Percentiles rank a stretch among this genome's conserved stretches.
phyloP scores from a whole-genome alignment of 2,888 invertebrate genomes.

The Dasysyrphus albostriatus region DNA sequence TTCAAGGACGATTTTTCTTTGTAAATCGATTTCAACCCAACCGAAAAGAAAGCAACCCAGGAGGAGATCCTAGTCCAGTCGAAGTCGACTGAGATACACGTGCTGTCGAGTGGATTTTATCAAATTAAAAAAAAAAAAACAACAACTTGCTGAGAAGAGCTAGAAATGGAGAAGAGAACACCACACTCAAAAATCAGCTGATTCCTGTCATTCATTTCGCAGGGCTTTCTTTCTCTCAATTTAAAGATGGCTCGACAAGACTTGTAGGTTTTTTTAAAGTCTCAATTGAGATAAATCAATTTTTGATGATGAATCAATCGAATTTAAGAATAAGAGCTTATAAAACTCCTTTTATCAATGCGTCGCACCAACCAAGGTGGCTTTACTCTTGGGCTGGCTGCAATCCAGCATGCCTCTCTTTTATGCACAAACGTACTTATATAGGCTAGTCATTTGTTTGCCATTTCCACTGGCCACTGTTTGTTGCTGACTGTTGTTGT shows the following conservation, averaged over 20 bases:
- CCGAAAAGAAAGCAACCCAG: neutral
- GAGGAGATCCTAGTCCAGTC: neutral
- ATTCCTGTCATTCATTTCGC: conserved; percentile 7
- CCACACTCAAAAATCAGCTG: conserved; percentile 16
- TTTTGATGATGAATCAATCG: neutral
- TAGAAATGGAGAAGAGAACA: conserved; percentile 2
- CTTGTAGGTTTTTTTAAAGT: neutral
- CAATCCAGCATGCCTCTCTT: neutral
- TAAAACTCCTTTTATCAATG: neutral
- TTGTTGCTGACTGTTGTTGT: conserved; percentile 50
- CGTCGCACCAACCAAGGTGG: neutral
- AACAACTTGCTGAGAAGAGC: neutral
- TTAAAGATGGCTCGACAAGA: neutral
- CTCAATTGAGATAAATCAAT: neutral
- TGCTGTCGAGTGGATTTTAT: conserved; percentile 22
- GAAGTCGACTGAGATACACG: conserved; percentile 9
- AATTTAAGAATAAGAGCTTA: neutral
- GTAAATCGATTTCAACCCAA: conserved; percentile 52
- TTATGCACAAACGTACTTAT: conserved; percentile 32
- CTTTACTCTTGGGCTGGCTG: neutral
- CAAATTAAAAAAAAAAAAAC: conserved; percentile 7
- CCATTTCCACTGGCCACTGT: conserved; percentile 16
- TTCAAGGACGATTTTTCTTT: conserved; percentile 63
- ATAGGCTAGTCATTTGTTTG: conserved; percentile 23
- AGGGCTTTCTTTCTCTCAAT: neutral